Base-by-base conservation (phyloP, 53 echinoderm and acorn worm species). In the Paracentrotus lividus region DNA sequence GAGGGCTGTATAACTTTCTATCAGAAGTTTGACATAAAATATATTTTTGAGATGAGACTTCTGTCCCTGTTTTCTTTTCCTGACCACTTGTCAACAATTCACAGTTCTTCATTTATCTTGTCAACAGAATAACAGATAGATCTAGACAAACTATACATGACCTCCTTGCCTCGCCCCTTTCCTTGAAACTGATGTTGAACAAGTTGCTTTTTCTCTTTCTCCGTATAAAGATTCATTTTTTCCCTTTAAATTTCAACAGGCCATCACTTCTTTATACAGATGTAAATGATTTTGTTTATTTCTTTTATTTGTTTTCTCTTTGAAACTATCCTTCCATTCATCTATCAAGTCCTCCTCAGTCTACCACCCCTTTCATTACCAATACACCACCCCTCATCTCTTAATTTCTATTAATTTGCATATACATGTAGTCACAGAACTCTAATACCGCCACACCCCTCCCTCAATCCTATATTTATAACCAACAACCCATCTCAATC, bases 121-220 rank as follows among this genome's bases (percentile, higher is more conserved):
- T 59, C 59, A 21, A 59, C 59, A 59, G 54, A 54, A 54, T 54
- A 3, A n/a, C 7, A 23, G n/a, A 59, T 59, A 3, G 4, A 59
- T 24, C n/a, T n/a, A n/a, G 24, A 59, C 59, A 21, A n/a, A 59
- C n/a, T n/a, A 59, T 59, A 23, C 23, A 23, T 59, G n/a, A n/a
- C n/a, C 59, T 59, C 59, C 59, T n/a, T 59, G n/a, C 59, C 59
- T n/a, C 23, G 59, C n/a, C 59, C n/a, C 59, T 59, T n/a, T 59
- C 21, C 59, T 24, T 24, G 23, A 59, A 59, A 24, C 23, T 59
- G 23, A 24, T 59, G 23, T 59, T 7, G 4, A 24, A 59, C 2
- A 24, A 24, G 23, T 59, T 59, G 64, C 29, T 64, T 8, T 31
- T 29, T 64, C 8, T 64, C 8, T 29, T 31, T 29, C 29, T n/a